These are phyloP conservation scores for Nerophis ophidion DNA, from an alignment of 2,113 vertebrate genomes.

Conservation along the genomic window DNA sequence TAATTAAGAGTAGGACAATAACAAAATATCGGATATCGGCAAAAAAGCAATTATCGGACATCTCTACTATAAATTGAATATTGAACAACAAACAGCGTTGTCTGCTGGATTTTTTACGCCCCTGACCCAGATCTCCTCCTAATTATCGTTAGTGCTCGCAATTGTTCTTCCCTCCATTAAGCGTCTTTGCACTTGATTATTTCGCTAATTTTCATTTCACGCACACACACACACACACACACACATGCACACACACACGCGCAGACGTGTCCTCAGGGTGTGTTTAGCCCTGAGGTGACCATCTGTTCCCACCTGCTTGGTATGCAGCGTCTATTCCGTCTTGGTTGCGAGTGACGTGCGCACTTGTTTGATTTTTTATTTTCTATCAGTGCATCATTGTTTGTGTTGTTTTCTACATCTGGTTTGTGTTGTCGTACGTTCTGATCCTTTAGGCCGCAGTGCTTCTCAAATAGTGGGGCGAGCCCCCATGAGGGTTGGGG, in stretches of 20 bases:
- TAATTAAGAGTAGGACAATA: no score
- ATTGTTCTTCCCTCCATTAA: background rate
- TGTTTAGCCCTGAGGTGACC: conserved; percentile 58
- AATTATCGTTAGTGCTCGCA: no score
- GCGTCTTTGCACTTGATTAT: conserved; percentile 36
- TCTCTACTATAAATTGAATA: no score
- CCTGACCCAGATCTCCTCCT: no score
- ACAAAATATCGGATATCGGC: no score
- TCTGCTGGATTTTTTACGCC: no score
- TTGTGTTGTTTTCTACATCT: background rate
- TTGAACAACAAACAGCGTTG: no score
- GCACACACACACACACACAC: conserved; percentile 11
- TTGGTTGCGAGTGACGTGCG: conserved; percentile 26
- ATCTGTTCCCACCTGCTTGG: conserved; percentile 62
- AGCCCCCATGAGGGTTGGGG: no score
- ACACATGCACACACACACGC: conserved; percentile 13
- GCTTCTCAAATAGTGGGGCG: no score
- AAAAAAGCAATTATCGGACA: no score
- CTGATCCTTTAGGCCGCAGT: conserved; percentile 23
- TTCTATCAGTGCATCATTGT: conserved; percentile 2
- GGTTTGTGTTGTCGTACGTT: conserved; percentile 12
- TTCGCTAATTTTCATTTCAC: conserved; percentile 13
- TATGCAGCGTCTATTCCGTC: conserved; percentile 38
- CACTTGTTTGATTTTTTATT: conserved; percentile 14
- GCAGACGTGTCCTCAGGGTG: conserved; percentile 36